Conservation (phyloP, 2,888 invertebrate genomes). For the Myathropa florea region DNA sequence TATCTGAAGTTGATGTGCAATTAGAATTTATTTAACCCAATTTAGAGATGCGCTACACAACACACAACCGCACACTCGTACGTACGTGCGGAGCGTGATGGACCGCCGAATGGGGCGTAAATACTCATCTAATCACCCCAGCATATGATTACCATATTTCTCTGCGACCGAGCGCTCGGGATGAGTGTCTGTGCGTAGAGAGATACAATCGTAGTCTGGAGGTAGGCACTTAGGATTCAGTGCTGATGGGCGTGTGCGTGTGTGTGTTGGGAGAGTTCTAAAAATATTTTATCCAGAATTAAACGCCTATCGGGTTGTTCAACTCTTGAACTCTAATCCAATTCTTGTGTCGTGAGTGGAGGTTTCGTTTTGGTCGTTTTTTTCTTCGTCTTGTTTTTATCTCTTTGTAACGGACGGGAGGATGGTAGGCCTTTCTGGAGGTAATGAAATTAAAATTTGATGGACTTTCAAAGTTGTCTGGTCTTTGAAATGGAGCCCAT, state of each 20-base stretch:
- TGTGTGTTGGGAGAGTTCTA: constrained; percentile 25
- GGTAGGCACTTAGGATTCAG: constrained; percentile 30
- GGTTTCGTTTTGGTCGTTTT: background rate
- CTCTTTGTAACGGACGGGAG: background rate
- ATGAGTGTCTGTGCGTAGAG: background rate
- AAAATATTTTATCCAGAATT: constrained; percentile 59
- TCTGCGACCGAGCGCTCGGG: background rate
- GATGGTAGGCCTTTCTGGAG: background rate
- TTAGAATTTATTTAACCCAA: constrained; percentile 54
- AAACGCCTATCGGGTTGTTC: constrained; percentile 58
- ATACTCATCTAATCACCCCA: constrained; percentile 24
- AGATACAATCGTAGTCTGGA: background rate
- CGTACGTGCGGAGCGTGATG: background rate
- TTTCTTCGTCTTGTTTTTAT: constrained; percentile 3
- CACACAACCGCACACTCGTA: background rate
- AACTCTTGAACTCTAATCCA: constrained; percentile 61
- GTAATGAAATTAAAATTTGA: background rate
- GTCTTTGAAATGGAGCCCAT: background rate
- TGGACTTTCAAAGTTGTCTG: background rate
- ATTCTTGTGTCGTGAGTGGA: constrained; percentile 13
- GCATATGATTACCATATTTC: constrained; percentile 21
- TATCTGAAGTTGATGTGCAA: constrained; percentile 6
- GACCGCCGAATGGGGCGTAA: constrained; percentile 16
- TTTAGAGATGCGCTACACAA: constrained; percentile 8
- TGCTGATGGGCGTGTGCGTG: background rate